Evolutionary conservation across 1,140 invertebrate species (phyloP), one percentile per base, ranked within the genome.

Genomic region (Drosophila insularis): DNA sequence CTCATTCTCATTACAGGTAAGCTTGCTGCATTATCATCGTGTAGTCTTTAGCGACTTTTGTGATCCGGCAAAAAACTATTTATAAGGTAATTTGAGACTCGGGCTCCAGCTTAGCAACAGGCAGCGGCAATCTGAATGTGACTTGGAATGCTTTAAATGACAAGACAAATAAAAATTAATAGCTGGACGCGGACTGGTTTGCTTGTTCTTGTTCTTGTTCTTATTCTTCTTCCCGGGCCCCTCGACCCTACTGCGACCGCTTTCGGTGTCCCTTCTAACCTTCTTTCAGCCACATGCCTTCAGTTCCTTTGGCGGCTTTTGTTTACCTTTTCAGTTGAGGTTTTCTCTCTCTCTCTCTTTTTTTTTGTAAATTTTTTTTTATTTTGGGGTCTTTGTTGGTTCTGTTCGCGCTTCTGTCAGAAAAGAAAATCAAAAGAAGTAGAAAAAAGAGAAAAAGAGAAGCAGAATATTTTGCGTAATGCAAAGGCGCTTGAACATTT

Each of bases 151-250:
- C 81, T 76, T 78, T 62, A 86, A 86, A 86, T 81, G 78, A 86
- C 81, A 86, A 73, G 63, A 73, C 81, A 85, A 86, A 85, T 86
- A 81, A 74, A 86, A 85, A 74, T 85, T 86, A 85, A 85, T 85
- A 85, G 81, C 81, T 55, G 50, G 65, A 68, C 71, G 74, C 55
- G 55, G 46, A 71, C 58, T 62, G 61, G 32, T 35, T 54, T 31
- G 56, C 63, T 61, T 37, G 35, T 32, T 19, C 40, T 50, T 31
- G 3, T n/a, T 27, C 39, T 56, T 27, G 11, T 21, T 10, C n/a
- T 46, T 14, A 6, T 54, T 32, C 8, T 35, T 3, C 10, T 13
- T 13, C 35, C 35, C 35, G 10, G 10, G 11, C 3, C 58, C 63
- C 40, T 10, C 11, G 19, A n/a, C 40, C 13, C 40, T 43, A 8